A percentile compares a stretch with the other conserved stretches of the same genome.
phyloP scores from a whole-genome alignment of 2,113 vertebrate species.

The Elaphurus davidianus region DNA sequence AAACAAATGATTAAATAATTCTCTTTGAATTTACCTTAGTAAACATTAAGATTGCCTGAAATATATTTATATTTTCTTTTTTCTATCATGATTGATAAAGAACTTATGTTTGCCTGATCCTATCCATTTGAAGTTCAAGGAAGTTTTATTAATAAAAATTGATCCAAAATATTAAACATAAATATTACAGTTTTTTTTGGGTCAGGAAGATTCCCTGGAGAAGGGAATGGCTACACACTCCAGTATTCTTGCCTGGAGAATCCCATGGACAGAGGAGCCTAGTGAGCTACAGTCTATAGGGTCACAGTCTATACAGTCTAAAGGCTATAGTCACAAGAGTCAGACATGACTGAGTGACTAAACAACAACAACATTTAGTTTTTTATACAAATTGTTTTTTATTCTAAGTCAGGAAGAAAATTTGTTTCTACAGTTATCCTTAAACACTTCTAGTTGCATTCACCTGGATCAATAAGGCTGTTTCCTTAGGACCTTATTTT shows the following conservation, averaged over 20 bases:
- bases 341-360: background rate
- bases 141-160: constrained; percentile 59
- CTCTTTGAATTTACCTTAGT: constrained; percentile 82
- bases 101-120: constrained; percentile 28
- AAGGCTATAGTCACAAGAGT: background rate
- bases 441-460: background rate
- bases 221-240: background rate
- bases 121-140: constrained; percentile 59
- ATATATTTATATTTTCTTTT: constrained; percentile 54
- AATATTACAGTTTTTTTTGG: background rate
- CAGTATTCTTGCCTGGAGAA: background rate
- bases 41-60: constrained; percentile 67
- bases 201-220: background rate
- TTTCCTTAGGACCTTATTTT: background rate
- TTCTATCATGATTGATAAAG: constrained; percentile 48
- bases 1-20: constrained; percentile 89
- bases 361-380: background rate
- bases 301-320: background rate
- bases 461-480: background rate
- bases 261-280: background rate
- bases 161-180: constrained; percentile 48
- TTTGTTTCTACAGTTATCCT: background rate
- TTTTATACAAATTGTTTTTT: constrained; percentile 44
- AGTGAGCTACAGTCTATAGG: background rate
- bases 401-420: constrained; percentile 55